Percentiles rank a stretch among this genome's conserved stretches.
Conservation (phyloP, 2,888 invertebrate genomes). For the Tricholauxania praeusta region DNA sequence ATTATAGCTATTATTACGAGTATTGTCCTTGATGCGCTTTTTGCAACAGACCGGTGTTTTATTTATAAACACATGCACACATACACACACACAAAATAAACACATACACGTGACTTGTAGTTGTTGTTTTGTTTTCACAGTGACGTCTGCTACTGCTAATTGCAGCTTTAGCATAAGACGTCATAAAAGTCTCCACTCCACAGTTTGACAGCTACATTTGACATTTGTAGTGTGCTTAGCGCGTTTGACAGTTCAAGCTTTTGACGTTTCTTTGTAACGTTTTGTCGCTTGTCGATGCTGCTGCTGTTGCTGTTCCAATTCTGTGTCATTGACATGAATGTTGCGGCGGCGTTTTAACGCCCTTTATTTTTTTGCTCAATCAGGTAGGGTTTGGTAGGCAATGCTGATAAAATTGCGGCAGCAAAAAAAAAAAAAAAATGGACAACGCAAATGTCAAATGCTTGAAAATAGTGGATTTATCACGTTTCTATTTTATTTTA, state of each 20-base stretch:
- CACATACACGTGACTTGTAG: constrained; percentile 41
- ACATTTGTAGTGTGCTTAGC: constrained; percentile 11
- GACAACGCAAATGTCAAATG: not conserved
- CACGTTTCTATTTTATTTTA: too few relatives aligned
- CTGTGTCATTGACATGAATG: constrained; percentile 43
- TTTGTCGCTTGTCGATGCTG: constrained; percentile 22
- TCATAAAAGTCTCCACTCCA: constrained; percentile 46
- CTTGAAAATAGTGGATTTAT: too few relatives aligned
- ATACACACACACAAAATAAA: constrained; percentile 51
- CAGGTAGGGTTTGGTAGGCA: too few relatives aligned
- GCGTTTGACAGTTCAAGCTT: not conserved
- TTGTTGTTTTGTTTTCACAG: constrained; percentile 56
- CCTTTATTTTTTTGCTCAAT: not conserved
- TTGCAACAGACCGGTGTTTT: constrained; percentile 53
- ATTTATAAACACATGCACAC: constrained; percentile 50
- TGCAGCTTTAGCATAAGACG: constrained; percentile 7
- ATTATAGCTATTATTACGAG: too few relatives aligned
- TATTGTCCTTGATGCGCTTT: constrained; percentile 29
- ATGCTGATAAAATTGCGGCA: not conserved
- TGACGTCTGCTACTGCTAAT: constrained; percentile 43
- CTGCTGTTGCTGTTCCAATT: constrained; percentile 25
- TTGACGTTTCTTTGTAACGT: constrained; percentile 43
- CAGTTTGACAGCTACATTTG: constrained; percentile 24
- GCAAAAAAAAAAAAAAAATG: not conserved
- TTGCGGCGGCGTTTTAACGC: constrained; percentile 28